Percentiles rank a stretch among this genome's conserved stretches.
Conservation (phyloP, 2,888 invertebrate genomes). For the Campoletis raptor region DNA sequence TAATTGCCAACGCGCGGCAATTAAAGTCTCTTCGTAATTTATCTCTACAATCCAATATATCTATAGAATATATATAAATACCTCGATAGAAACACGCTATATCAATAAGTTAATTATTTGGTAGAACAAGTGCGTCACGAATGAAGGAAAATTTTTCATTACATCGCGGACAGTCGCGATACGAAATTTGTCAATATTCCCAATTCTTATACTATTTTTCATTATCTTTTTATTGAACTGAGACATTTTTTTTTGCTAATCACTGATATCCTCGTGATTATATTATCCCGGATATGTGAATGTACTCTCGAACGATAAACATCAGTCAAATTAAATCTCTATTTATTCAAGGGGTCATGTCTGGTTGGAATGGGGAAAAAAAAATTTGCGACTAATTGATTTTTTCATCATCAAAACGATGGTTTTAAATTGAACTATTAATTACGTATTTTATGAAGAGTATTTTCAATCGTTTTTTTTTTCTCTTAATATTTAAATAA, state of each 20-base stretch:
- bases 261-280: not conserved
- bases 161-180: not conserved
- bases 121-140: not conserved
- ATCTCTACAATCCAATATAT: slow-evolving; percentile 2
- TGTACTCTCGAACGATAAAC: not conserved
- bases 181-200: not conserved
- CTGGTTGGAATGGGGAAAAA: too few species aligned
- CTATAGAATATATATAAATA: not conserved
- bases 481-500: too few species aligned
- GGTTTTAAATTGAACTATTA: too few species aligned
- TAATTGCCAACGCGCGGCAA: slow-evolving; percentile 66
- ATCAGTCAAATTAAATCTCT: not conserved
- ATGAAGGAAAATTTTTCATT: not conserved
- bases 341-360: not conserved
- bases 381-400: too few species aligned
- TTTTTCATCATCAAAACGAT: not conserved
- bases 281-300: not conserved
- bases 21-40: slow-evolving; percentile 61
- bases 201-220: not conserved
- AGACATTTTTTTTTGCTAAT: not conserved
- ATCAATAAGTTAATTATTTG: slow-evolving; percentile 20
- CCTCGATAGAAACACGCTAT: slow-evolving; percentile 19
- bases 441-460: not conserved
- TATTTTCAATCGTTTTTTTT: too few species aligned
- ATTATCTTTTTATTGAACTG: not conserved